Evolutionary conservation across 2,888 invertebrate species (phyloP).

Genomic region (Himalopsyche japonica): DNA sequence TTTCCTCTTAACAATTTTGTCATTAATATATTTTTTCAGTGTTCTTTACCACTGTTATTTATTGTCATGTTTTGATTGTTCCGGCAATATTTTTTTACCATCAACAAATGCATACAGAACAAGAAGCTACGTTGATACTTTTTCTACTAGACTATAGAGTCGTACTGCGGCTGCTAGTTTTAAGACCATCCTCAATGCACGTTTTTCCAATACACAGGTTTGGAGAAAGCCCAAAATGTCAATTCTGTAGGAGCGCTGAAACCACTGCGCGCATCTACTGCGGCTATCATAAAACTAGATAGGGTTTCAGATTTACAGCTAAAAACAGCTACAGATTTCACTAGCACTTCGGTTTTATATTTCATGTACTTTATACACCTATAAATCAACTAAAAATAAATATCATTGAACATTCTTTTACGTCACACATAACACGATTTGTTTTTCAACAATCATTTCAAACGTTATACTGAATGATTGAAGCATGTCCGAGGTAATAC

Average conservation of each 20-base stretch:
- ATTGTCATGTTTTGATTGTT: too few species aligned
- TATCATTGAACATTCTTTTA: too few species aligned
- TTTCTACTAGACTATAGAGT: background rate
- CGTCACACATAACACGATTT: too few species aligned
- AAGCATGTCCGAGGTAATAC: too few species aligned
- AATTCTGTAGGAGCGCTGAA: slow-evolving; percentile 16
- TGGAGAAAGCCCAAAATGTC: slow-evolving; percentile 35
- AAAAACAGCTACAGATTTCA: slow-evolving; percentile 2
- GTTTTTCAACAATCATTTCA: too few species aligned
- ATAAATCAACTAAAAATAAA: too few species aligned
- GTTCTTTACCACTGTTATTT: too few species aligned
- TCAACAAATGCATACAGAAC: background rate
- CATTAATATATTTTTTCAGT: too few species aligned
- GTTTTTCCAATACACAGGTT: slow-evolving; percentile 25
- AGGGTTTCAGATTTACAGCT: slow-evolving; percentile 32
- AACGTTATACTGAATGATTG: too few species aligned
- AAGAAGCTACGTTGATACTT: background rate
- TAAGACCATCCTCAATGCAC: slow-evolving; percentile 10
- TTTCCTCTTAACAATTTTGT: too few species aligned
- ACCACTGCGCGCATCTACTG: background rate
- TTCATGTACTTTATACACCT: too few species aligned
- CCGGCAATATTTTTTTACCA: too few species aligned
- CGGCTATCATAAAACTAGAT: slow-evolving; percentile 35
- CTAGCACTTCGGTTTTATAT: background rate
- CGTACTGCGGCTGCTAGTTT: background rate